phyloP scores from a whole-genome alignment of 2,113 vertebrate genomes.

The Microcebus tavaratra region DNA sequence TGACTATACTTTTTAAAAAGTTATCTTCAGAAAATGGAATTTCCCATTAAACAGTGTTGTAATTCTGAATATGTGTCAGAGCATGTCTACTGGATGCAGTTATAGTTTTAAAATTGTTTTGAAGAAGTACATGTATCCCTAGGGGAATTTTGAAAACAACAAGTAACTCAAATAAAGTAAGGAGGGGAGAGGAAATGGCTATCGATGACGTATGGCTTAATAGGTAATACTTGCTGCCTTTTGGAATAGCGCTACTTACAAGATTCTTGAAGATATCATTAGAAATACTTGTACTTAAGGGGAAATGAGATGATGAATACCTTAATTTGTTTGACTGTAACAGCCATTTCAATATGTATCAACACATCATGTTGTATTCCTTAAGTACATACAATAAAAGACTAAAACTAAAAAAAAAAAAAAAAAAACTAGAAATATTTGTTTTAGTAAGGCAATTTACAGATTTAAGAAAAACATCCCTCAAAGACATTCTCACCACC shows the following conservation, averaged over 20 bases:
- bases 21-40: neutral
- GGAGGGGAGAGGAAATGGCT: neutral
- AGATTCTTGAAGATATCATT: neutral
- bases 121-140: neutral
- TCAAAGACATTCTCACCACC: neutral
- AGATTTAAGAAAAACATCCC: neutral
- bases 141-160: neutral
- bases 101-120: neutral
- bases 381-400: neutral
- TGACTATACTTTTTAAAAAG: neutral
- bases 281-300: neutral
- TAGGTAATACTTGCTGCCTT: neutral
- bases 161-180: neutral
- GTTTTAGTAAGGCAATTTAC: neutral
- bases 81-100: too few relatives aligned
- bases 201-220: neutral
- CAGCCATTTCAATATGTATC: neutral
- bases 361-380: neutral
- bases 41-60: neutral
- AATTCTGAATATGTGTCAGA: neutral
- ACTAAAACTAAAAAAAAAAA: too few relatives aligned
- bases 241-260: neutral
- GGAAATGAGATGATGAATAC: neutral
- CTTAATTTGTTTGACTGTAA: neutral
- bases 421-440: neutral